Percentiles rank a stretch among this genome's conserved stretches.
Evolutionary conservation across 2,113 vertebrate species (phyloP).

Genomic region (Lasiurus borealis): DNA sequence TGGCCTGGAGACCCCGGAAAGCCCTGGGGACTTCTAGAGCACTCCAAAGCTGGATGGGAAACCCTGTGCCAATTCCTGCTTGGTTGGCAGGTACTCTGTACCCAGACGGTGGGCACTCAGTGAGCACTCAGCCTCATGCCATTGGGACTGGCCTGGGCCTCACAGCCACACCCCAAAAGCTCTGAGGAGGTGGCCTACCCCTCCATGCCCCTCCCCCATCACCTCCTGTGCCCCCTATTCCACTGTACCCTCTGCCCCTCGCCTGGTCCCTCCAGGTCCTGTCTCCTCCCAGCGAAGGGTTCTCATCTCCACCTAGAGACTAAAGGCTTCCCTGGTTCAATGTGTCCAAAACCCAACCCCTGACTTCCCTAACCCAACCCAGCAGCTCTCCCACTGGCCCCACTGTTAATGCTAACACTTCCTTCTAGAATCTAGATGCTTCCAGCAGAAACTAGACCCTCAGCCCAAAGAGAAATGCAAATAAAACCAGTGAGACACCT

Average conservation of each 20-base stretch:
- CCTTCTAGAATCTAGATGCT: neutral
- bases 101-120: neutral
- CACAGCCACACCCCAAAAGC: neutral
- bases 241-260: rapidly evolving
- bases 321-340: neutral
- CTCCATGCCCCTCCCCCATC: neutral
- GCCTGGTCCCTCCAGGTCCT: neutral
- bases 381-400: neutral
- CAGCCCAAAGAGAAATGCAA: neutral
- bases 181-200: rapidly evolving
- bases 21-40: too few relatives aligned
- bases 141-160: neutral
- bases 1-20: neutral
- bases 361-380: neutral
- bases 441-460: neutral
- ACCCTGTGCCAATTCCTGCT: neutral
- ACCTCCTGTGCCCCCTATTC: neutral
- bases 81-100: neutral
- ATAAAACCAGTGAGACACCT: neutral
- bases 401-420: neutral
- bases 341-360: neutral
- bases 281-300: neutral
- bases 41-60: neutral
- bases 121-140: rapidly evolving
- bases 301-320: neutral